These are phyloP conservation scores for Karalla daura DNA, from an alignment of 2,797 vertebrate genomes.

Conservation along the genomic window DNA sequence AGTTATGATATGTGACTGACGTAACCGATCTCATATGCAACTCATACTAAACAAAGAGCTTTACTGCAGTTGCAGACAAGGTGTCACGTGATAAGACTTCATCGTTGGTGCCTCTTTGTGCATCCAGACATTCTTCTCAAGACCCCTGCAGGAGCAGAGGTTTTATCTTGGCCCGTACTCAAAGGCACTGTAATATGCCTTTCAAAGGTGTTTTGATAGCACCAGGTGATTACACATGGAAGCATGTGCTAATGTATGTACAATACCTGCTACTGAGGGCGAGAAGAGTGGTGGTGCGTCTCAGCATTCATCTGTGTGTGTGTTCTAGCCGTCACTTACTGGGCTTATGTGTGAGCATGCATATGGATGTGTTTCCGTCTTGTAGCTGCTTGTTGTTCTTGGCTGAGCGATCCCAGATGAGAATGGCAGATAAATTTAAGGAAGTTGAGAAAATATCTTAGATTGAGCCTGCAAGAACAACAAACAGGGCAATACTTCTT, in stretches of 20 bases:
- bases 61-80: constrained; percentile 21
- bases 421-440: constrained; percentile 69
- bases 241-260: constrained; percentile 55
- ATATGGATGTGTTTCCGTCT: constrained; percentile 72
- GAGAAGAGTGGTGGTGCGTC: constrained; percentile 28
- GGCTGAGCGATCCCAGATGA: constrained; percentile 63
- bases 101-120: constrained; percentile 35
- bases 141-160: constrained; percentile 18
- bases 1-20: constrained; percentile 6
- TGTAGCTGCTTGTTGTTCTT: constrained; percentile 71
- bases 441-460: constrained; percentile 52
- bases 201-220: constrained; percentile 65
- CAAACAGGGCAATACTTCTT: constrained; percentile 52
- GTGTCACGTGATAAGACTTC: constrained; percentile 48
- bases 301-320: constrained; percentile 39
- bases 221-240: constrained; percentile 59
- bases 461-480: constrained; percentile 61
- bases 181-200: constrained; percentile 45
- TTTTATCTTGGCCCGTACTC: constrained; percentile 48
- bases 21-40: constrained; percentile 37
- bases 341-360: constrained; percentile 58
- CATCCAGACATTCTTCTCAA: constrained; percentile 44
- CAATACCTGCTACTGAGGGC: constrained; percentile 42
- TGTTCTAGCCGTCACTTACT: constrained; percentile 36
- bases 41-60: constrained; percentile 33